Evolutionary conservation across 2,888 invertebrate genomes (phyloP), one percentile per base, ranked within the genome.

Genomic region (Patella depressa): DNA sequence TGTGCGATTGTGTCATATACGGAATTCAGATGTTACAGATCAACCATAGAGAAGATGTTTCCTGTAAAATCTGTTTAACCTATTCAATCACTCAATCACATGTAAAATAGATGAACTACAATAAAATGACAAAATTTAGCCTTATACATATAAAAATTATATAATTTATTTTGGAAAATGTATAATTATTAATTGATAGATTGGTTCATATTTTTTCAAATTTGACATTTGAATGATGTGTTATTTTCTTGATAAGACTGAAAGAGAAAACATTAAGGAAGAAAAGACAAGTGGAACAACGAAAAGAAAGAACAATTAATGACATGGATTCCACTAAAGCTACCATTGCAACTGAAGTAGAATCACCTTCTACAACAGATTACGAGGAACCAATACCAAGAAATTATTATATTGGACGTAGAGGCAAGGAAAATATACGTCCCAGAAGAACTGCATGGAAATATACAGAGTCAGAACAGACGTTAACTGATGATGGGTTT

Each of bases 241-340:
- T 45, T 45, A 45, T 45, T 45, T 45, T 45, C 45, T 45, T 45
- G 45, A 9, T 45, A 45, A 45, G 45, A 9, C 24, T 65, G 19
- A 65, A 65, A 24, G 65, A 65, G 24, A 65, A 65, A 24, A 65
- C 19, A 24, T 65, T 65, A 19, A 12, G 24, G 24, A 65, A 24
- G 24, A 65, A 65, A 14, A 24, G 65, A 24, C 19, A 24, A 65
- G 24, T 65, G 9, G 19, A 65, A 15, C 19, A 65, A 12, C 19
- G 65, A 4, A 65, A 65, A 65, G 11, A 24, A 14, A 65, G 24
- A 24, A 65, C 19, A 65, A 24, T 65, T 14, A 65, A 24, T 65
- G 65, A 65, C 15, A 19, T 65, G 11, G 65, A 65, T 65, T 65
- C 65, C 9, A 65, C 65, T 65, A 65, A 65, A 65, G 65, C 65